Evolutionary conservation across 2,888 invertebrate species (phyloP), one percentile per base, ranked within the genome.

Genomic region (Microchrysa polita): DNA sequence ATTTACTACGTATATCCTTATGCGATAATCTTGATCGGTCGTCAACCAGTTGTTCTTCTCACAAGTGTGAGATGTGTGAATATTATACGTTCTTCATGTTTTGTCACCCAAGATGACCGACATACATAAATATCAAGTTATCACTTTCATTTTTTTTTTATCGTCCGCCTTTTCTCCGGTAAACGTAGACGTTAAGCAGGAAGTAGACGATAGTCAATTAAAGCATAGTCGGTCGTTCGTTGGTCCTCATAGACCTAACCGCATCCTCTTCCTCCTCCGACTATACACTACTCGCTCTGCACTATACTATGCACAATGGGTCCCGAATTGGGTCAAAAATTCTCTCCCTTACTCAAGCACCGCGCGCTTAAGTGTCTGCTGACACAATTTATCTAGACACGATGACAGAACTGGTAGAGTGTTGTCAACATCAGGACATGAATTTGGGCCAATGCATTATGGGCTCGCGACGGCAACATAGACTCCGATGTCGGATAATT

Each of bases 371-470:
- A 48, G 48, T 48, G 48, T 48, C 48, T 48, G 27, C 27, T 34
- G 48, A 48, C 48, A 48, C 48, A 48, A 48, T 48, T 48, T 48
- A 12, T 2, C 14, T n/a, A 48, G 48, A 12, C 48, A 48, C 48
- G 48, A 48, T 48, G 16, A n/a, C 12, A 12, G 16, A 7, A 4
- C n/a, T n/a, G n/a, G n/a, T n/a, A n/a, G n/a, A n/a, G 12, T 48
- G 14, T 48, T 48, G 4, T 48, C 48, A 48, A 48, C 48, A 34
- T 5, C 7, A 48, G 48, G 12, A n/a, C 48, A n/a, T 12, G 48
- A 48, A 48, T 48, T 48, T 48, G 48, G 48, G 48, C 14, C 48
- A 48, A 7, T 48, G 48, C 48, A 48, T 48, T 48, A n/a, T 48
- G 4, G 48, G 48, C 16, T 48, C 27, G 27, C 27, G 27, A n/a